Conservation (phyloP, 2,113 vertebrate genomes). For the Cephalopterus ornatus region DNA sequence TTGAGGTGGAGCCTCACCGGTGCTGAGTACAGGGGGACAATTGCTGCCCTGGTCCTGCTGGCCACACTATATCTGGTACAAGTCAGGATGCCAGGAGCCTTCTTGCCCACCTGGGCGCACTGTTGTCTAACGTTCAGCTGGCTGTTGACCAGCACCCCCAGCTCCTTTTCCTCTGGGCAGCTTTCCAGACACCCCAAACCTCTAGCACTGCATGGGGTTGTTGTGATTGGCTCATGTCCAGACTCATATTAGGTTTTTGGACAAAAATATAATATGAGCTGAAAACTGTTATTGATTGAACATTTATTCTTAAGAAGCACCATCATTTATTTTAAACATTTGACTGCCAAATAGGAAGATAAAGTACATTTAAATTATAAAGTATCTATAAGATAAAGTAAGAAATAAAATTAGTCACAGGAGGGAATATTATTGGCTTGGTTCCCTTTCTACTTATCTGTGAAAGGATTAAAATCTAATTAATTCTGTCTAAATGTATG, state of each 20-base stretch:
- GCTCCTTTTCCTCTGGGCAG: not conserved
- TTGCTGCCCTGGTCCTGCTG: not conserved
- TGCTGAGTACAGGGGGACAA: not conserved
- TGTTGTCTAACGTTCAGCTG: not conserved
- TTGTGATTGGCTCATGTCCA: not conserved
- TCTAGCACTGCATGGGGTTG: not conserved
- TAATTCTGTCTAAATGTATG: not conserved
- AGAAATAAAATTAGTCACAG: not conserved
- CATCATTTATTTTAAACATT: not conserved
- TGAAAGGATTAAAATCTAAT: slow-evolving; percentile 11
- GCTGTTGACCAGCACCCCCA: not conserved
- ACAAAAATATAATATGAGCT: not conserved
- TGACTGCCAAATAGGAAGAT: not conserved
- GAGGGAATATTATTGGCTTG: not conserved
- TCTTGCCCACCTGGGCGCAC: not conserved
- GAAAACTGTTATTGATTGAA: not conserved
- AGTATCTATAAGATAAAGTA: slow-evolving; percentile 12
- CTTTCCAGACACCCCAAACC: not conserved
- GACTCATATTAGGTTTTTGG: not conserved
- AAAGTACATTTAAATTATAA: not conserved
- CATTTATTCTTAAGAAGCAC: not conserved
- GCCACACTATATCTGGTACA: not conserved
- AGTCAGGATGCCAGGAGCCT: not conserved
- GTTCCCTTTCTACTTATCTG: not conserved
- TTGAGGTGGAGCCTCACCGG: not conserved